Percentiles rank a stretch among this genome's conserved stretches.
phyloP scores from a whole-genome alignment of 2,888 invertebrate genomes.

The Caenorhabditis sulstoni region DNA sequence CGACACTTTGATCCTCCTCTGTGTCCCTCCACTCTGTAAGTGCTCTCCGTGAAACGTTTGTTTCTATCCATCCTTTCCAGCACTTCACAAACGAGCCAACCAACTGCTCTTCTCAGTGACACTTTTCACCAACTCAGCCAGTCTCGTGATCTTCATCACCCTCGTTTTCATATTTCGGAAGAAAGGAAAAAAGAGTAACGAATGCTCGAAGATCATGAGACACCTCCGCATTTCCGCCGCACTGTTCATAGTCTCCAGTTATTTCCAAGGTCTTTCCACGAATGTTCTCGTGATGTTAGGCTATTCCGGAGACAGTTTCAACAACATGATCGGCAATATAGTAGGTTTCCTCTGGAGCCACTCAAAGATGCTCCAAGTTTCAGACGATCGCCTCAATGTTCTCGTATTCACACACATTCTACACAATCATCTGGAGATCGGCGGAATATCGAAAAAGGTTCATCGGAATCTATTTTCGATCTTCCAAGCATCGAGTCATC shows the following conservation, averaged over 20 bases:
- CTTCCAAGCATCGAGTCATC: neutral
- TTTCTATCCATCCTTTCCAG: constrained; percentile 1
- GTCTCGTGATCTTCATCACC: constrained; percentile 5
- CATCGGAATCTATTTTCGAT: constrained; percentile 22
- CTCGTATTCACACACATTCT: constrained; percentile 45
- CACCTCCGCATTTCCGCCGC: constrained; percentile 30
- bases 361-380: neutral
- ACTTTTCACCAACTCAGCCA: constrained; percentile 5
- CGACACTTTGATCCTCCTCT: neutral
- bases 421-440: constrained; percentile 48
- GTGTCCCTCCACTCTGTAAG: constrained; percentile 1
- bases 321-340: constrained; percentile 26
- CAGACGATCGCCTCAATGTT: constrained; percentile 33
- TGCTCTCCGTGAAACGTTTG: no score
- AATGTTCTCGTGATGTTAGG: constrained; percentile 22
- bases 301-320: constrained; percentile 33
- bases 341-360: constrained; percentile 5
- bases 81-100: constrained; percentile 11
- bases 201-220: constrained; percentile 31
- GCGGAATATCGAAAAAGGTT: constrained; percentile 42
- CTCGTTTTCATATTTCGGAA: constrained; percentile 19
- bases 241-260: constrained; percentile 36
- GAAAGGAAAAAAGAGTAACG: constrained; percentile 14
- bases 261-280: constrained; percentile 4
- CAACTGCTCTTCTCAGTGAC: constrained; percentile 4